Conservation (phyloP, 2,888 invertebrate species). For the Sinodicranocentrus sp. region DNA sequence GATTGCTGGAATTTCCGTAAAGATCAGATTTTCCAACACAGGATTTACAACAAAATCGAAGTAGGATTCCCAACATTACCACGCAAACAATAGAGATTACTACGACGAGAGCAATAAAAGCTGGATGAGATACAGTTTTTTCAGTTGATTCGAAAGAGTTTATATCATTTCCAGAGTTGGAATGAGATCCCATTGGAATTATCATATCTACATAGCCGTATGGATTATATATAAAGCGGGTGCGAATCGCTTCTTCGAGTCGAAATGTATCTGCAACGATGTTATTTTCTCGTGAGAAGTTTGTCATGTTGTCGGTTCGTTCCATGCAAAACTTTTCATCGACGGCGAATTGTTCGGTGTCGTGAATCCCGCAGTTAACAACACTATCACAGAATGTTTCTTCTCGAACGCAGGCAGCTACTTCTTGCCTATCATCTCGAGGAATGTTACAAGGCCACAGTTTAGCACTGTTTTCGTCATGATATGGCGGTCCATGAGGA, state of each 20-base stretch:
- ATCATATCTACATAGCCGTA: constrained; percentile 40
- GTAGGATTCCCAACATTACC: constrained; percentile 59
- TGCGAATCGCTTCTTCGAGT: constrained; percentile 38
- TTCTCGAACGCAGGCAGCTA: constrained; percentile 48
- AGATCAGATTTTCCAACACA: constrained; percentile 63
- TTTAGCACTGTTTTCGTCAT: constrained; percentile 15
- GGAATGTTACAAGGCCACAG: constrained; percentile 54
- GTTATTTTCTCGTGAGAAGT: not conserved
- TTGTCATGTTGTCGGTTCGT: not conserved
- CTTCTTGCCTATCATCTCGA: constrained; percentile 41
- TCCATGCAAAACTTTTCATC: constrained; percentile 59
- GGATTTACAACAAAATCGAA: constrained; percentile 63
- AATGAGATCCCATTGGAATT: constrained; percentile 6
- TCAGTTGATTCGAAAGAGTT: constrained; percentile 15
- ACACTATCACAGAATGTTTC: constrained; percentile 59
- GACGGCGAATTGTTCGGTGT: constrained; percentile 44
- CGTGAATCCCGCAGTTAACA: constrained; percentile 64
- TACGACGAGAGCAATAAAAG: constrained; percentile 57
- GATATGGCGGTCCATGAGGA: constrained; percentile 53
- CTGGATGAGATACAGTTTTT: constrained; percentile 45
- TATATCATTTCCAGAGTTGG: not conserved
- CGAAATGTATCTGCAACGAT: too few species aligned
- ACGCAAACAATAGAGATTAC: constrained; percentile 63
- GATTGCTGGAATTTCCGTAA: constrained; percentile 53
- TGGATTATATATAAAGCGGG: constrained; percentile 18